phyloP scores from a whole-genome alignment of 53 echinoderm and acorn worm species.

The Apostichopus leukothele region DNA sequence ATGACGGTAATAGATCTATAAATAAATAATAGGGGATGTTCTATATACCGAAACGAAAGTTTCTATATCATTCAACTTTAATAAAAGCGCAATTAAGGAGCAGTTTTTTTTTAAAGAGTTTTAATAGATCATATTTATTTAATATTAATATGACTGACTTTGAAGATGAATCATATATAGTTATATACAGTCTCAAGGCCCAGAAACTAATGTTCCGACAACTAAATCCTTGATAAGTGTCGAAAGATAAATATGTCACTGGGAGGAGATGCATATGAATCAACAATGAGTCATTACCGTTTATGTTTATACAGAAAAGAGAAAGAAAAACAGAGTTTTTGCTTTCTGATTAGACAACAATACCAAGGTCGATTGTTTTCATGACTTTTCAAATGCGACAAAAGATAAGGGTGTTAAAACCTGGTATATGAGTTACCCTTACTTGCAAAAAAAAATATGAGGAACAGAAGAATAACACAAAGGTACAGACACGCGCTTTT shows the following conservation, averaged over 20 bases:
- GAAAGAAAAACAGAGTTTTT: too few relatives aligned
- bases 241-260: not conserved
- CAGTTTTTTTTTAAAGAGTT: not conserved
- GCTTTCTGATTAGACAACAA: too few relatives aligned
- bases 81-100: not conserved
- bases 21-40: not conserved
- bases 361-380: too few relatives aligned
- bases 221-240: not conserved
- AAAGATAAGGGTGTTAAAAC: too few relatives aligned
- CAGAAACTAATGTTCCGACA: not conserved
- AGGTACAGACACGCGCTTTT: too few relatives aligned
- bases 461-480: too few relatives aligned
- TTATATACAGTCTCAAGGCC: not conserved
- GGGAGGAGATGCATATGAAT: not conserved
- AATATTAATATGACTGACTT: not conserved
- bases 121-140: not conserved
- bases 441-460: too few relatives aligned
- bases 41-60: not conserved
- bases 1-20: too few relatives aligned
- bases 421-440: too few relatives aligned
- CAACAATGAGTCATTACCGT: not conserved
- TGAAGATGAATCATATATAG: not conserved
- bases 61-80: not conserved
- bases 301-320: too few relatives aligned
- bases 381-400: too few relatives aligned